Conservation (phyloP, 1,140 invertebrate genomes). For the Conus ventricosus region DNA sequence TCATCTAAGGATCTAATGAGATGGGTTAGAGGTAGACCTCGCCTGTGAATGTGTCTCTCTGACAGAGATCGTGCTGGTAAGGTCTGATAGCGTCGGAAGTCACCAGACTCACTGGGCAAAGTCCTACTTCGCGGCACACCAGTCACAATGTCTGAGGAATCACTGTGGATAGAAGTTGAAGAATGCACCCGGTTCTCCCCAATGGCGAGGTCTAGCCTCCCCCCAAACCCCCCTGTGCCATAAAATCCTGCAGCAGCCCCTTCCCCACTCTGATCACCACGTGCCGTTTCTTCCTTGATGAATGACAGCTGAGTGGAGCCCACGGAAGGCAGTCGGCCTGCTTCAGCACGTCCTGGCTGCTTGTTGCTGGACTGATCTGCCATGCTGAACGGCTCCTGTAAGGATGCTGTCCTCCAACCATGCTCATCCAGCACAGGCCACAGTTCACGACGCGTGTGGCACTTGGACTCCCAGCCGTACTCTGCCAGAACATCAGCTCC, state of each 20-base stretch:
- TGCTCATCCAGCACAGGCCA: constrained; percentile 88
- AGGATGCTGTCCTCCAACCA: constrained; percentile 33
- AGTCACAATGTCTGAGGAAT: neutral
- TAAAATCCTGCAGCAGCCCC: neutral
- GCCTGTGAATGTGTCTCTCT: constrained; percentile 28
- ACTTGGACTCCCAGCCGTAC: constrained; percentile 88
- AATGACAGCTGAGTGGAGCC: constrained; percentile 40
- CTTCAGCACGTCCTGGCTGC: constrained; percentile 35
- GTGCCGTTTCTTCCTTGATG: constrained; percentile 44
- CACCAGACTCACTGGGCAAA: constrained; percentile 30
- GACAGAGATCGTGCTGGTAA: constrained; percentile 35
- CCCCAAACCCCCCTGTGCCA: neutral
- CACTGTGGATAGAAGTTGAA: constrained; percentile 1
- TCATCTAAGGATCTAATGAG: constrained; percentile 2
- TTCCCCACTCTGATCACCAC: constrained; percentile 11
- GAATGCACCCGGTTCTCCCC: neutral
- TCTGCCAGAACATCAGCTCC: constrained; percentile 86
- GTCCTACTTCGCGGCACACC: constrained; percentile 35
- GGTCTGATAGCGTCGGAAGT: constrained; percentile 32
- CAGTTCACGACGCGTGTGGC: constrained; percentile 82
- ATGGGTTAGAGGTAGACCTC: constrained; percentile 13
- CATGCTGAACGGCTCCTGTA: constrained; percentile 51
- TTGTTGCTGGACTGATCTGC: constrained; percentile 24
- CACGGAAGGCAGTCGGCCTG: constrained; percentile 18
- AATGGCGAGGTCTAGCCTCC: neutral